A percentile compares a stretch with the other conserved stretches of the same genome.
These are phyloP conservation scores for Branchinecta lynchi DNA, from an alignment of 1,140 invertebrate species.

Conservation along the genomic window DNA sequence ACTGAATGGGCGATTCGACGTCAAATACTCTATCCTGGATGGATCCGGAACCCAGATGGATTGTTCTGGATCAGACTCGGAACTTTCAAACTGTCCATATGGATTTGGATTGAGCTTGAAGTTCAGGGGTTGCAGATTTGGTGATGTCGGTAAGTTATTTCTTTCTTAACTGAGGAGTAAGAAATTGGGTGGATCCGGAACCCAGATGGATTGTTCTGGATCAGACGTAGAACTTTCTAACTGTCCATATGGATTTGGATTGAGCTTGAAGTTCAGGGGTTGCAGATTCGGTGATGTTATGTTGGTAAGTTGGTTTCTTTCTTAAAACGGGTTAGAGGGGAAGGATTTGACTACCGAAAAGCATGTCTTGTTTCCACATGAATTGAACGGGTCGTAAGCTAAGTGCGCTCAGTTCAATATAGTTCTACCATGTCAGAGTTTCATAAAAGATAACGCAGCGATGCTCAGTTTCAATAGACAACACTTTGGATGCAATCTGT, in stretches of 20 bases:
- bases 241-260: slow-evolving; percentile 45
- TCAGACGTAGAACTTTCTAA: slow-evolving; percentile 43
- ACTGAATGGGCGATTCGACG: slow-evolving; percentile 44
- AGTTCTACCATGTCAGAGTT: too few species aligned
- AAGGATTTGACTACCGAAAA: too few species aligned
- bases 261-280: slow-evolving; percentile 40
- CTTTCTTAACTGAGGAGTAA: not conserved
- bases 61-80: slow-evolving; percentile 40
- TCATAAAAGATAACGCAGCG: too few species aligned
- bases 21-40: slow-evolving; percentile 42
- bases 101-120: slow-evolving; percentile 42
- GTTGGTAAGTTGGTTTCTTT: slow-evolving; percentile 33
- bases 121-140: slow-evolving; percentile 41
- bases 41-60: slow-evolving; percentile 36
- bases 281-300: slow-evolving; percentile 40
- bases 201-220: slow-evolving; percentile 37
- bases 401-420: too few species aligned
- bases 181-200: slow-evolving; percentile 37
- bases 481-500: too few species aligned
- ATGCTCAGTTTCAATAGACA: too few species aligned
- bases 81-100: slow-evolving; percentile 46
- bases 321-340: too few species aligned
- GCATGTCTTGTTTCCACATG: too few species aligned
- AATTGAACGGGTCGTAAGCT: too few species aligned
- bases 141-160: slow-evolving; percentile 35